A percentile compares a stretch with the other conserved stretches of the same genome.
Evolutionary conservation across 2,113 vertebrate genomes (phyloP).

Genomic region (Tragelaphus imberbis): DNA sequence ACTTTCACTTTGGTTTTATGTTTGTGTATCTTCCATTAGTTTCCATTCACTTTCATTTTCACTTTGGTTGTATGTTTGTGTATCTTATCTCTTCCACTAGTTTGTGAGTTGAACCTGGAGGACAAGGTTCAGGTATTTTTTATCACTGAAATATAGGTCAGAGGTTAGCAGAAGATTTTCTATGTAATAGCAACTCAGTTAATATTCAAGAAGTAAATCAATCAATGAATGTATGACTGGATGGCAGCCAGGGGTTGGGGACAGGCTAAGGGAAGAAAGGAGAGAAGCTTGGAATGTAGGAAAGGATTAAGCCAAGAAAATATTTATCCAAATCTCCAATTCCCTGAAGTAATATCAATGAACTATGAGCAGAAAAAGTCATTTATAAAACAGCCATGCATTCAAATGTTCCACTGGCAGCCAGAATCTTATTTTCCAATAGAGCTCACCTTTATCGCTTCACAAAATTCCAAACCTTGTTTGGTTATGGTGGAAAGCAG

Average conservation of each 20-base stretch:
- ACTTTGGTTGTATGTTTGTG: background rate
- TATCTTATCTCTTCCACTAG: background rate
- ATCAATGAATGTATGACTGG: background rate
- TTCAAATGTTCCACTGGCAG: background rate
- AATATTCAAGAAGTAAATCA: background rate
- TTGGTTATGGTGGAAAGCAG: background rate
- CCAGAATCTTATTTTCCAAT: slow-evolving; percentile 28
- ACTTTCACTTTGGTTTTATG: background rate
- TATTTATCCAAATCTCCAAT: background rate
- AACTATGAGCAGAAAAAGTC: background rate
- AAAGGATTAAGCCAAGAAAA: background rate
- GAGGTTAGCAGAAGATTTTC: background rate
- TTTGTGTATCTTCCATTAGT: background rate
- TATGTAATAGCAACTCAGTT: background rate
- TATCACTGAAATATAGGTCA: background rate
- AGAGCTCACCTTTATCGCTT: background rate
- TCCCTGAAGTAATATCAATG: background rate
- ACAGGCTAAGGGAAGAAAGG: background rate
- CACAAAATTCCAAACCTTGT: background rate
- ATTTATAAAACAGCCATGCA: background rate
- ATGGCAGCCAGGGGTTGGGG: background rate
- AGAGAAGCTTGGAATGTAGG: background rate
- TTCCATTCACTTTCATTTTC: too few species aligned
- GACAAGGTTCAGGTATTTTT: background rate
- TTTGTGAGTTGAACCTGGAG: background rate